Base-by-base conservation (phyloP, 2,888 invertebrate genomes). In the Cremastinae sp. region DNA sequence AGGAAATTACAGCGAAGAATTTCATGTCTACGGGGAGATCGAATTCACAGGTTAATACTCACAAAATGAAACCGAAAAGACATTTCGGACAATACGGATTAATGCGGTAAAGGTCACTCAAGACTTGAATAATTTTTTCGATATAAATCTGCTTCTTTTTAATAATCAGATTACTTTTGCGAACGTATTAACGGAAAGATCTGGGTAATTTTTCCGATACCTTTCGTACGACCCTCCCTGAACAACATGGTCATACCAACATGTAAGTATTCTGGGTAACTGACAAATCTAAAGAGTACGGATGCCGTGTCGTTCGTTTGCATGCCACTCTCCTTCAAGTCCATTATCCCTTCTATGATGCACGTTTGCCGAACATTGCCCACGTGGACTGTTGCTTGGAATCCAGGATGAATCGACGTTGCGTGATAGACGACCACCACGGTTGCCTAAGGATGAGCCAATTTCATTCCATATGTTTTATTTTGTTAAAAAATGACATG, bases 361-460 rank as follows among this genome's bases (percentile, higher is more conserved):
- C 97, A 98, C 0, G 98, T 98, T 90, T 98, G 98, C 0, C 98
- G 91, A 5, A 99, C 96, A 83, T 97, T 98, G 0, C 98, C 98
- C 62, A 98, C 96, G 89, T 98, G 98, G 0, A 98, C 95, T 0
- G 98, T 98, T 16, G 97, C 96, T 90, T 96, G 96, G 89, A 96
- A 96, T 28, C 96, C 96, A 2, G 94, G 94, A 78, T 93, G 94
- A 75, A 97, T 96, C 10, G 94, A 94, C 0, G 95, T 96, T 0
- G 96, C 93, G 88, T 98, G 98, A 78, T 95, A 95, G n/a, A 98
- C 91, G 0, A 99, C 94, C 43, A 95, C 94, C 0, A 99, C 95
- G 58, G 94, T 95, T 0, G 98, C 98, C 94, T 97, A 91, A 79
- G 93, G 93, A 82, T 73, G 16, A 56, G 58, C 22, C 51, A 47